A percentile compares a stretch with the other conserved stretches of the same genome.
Evolutionary conservation across 2,113 vertebrate genomes (phyloP).

Genomic region (Paraplagusia blochii): DNA sequence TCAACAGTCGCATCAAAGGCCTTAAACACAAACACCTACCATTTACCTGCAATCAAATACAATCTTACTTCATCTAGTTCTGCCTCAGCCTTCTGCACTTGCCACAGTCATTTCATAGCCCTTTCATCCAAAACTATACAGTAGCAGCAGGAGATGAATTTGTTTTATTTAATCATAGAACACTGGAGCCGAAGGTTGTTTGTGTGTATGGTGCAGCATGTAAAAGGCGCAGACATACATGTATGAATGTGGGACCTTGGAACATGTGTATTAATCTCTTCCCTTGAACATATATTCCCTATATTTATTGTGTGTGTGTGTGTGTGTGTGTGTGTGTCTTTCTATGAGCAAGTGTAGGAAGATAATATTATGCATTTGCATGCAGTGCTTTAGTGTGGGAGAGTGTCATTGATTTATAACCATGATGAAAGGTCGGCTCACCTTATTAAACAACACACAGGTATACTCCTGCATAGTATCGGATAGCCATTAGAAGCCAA

Average conservation of each 20-base stretch:
- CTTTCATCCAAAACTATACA: conserved; percentile 41
- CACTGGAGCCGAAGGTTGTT: conserved; percentile 24
- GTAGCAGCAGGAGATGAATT: conserved; percentile 44
- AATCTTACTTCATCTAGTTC: conserved; percentile 56
- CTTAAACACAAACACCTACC: conserved; percentile 47
- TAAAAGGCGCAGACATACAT: conserved; percentile 6
- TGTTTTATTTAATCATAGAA: conserved; percentile 50
- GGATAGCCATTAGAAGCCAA: conserved; percentile 74
- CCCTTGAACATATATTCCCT: conserved; percentile 12
- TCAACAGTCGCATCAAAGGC: conserved; percentile 52
- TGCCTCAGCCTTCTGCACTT: conserved; percentile 41
- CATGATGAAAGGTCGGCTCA: conserved; percentile 68
- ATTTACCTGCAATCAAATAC: conserved; percentile 69
- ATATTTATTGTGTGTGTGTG: background rate
- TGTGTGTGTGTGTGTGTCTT: too few relatives aligned
- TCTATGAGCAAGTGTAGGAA: conserved; percentile 10
- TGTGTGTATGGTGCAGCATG: conserved; percentile 2
- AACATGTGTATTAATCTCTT: conserved; percentile 38
- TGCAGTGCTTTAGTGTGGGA: conserved; percentile 55
- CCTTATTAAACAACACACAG: conserved; percentile 75
- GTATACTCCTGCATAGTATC: conserved; percentile 64
- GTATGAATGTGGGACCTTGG: conserved; percentile 10
- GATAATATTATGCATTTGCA: conserved; percentile 68
- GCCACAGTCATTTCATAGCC: conserved; percentile 42
- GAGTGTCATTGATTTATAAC: conserved; percentile 75